phyloP scores from a whole-genome alignment of 2,888 invertebrate genomes.

The Fabriciana adippe region DNA sequence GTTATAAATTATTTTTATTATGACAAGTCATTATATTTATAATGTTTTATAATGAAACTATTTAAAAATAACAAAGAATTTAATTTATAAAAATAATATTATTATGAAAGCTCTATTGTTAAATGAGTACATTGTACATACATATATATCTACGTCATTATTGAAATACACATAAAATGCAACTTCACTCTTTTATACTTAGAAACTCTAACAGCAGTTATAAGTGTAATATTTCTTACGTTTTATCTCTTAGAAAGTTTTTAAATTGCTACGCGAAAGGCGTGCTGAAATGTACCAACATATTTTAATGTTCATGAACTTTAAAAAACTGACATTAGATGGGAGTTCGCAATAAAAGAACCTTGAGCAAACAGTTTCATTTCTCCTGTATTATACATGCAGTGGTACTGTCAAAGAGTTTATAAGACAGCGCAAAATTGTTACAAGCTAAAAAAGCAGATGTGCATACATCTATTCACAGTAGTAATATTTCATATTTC shows the following conservation, averaged over 20 bases:
- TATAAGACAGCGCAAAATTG: conserved; percentile 25
- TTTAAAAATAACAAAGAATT: too few relatives aligned
- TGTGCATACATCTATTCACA: conserved; percentile 2
- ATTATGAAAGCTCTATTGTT: too few relatives aligned
- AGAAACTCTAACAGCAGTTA: conserved; percentile 17
- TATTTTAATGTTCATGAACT: conserved; percentile 40
- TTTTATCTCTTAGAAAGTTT: conserved; percentile 33
- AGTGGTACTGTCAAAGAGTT: conserved; percentile 30
- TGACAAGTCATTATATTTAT: neutral
- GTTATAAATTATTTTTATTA: conserved; percentile 38
- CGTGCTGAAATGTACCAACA: conserved; percentile 35
- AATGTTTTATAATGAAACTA: neutral
- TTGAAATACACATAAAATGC: conserved; percentile 7
- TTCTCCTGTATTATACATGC: conserved; percentile 37
- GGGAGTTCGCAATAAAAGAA: conserved; percentile 38
- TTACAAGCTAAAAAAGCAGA: conserved; percentile 18
- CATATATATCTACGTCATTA: too few relatives aligned
- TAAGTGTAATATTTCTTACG: conserved; percentile 27
- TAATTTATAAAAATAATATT: too few relatives aligned
- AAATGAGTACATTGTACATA: too few relatives aligned
- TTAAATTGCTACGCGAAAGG: conserved; percentile 33
- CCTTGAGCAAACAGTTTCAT: conserved; percentile 36
- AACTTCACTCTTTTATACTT: conserved; percentile 18
- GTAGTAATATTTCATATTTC: conserved; percentile 4
- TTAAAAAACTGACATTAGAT: conserved; percentile 41